phyloP scores from a whole-genome alignment of 2,113 vertebrate genomes.

The Thermophis baileyi region DNA sequence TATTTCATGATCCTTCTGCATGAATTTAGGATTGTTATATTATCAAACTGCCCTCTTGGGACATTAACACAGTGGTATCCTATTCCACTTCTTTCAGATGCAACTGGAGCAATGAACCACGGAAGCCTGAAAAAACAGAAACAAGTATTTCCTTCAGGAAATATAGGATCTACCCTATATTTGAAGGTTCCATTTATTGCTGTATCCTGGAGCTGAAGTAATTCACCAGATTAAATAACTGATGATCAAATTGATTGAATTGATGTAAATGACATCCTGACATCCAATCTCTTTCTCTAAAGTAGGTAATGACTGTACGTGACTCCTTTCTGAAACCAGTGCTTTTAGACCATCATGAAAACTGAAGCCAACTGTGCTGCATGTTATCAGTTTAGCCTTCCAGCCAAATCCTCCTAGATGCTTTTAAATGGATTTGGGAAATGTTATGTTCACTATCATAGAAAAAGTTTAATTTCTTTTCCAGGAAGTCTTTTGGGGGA shows the following conservation, averaged over 20 bases:
- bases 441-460: not conserved
- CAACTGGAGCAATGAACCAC: not conserved
- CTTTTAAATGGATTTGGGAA: slow-evolving; percentile 9
- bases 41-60: not conserved
- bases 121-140: not conserved
- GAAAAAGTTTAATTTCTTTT: not conserved
- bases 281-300: not conserved
- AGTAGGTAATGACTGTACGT: too few relatives aligned
- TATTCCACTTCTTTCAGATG: not conserved
- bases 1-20: not conserved
- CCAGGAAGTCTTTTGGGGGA: not conserved
- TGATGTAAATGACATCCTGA: not conserved
- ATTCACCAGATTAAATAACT: not conserved
- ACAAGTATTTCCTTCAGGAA: not conserved
- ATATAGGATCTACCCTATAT: not conserved
- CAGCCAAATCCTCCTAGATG: not conserved
- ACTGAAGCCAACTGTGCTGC: not conserved
- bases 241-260: not conserved
- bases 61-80: not conserved
- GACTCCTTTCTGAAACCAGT: not conserved
- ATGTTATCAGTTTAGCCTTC: not conserved
- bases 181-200: not conserved
- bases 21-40: not conserved
- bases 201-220: not conserved
- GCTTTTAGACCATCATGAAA: not conserved